phyloP scores from a whole-genome alignment of 2,113 vertebrate genomes.

The Rissa tridactyla region DNA sequence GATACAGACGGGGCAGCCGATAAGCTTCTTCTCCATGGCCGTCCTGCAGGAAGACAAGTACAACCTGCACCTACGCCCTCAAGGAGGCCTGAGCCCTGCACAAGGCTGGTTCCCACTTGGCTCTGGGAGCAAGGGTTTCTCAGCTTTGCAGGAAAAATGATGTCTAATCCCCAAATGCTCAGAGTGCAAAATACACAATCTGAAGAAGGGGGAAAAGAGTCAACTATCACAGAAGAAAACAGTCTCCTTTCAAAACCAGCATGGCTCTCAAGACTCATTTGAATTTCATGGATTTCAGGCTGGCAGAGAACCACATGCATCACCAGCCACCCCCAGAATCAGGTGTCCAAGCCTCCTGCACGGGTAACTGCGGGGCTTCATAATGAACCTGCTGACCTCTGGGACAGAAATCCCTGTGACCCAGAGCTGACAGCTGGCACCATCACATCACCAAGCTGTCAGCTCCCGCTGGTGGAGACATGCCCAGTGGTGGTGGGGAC shows the following conservation, averaged over 20 bases:
- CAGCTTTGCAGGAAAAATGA: background rate
- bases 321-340: background rate
- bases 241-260: background rate
- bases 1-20: slow-evolving; percentile 96
- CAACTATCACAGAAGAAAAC: background rate
- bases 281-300: background rate
- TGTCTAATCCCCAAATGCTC: background rate
- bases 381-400: background rate
- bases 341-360: background rate
- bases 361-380: rapidly evolving
- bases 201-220: background rate
- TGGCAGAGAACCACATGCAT: background rate
- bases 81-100: background rate
- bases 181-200: background rate
- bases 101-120: rapidly evolving
- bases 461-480: rapidly evolving
- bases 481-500: rapidly evolving
- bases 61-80: rapidly evolving
- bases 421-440: background rate
- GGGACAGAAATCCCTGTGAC: background rate
- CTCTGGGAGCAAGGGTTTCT: background rate
- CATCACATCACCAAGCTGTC: rapidly evolving
- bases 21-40: slow-evolving; percentile 97
- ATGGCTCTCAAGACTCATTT: background rate
- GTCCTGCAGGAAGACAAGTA: slow-evolving; percentile 73